Percentiles rank a stretch among this genome's conserved stretches.
Evolutionary conservation across 2,797 vertebrate genomes (phyloP).

Genomic region (Crenuchus spilurus): DNA sequence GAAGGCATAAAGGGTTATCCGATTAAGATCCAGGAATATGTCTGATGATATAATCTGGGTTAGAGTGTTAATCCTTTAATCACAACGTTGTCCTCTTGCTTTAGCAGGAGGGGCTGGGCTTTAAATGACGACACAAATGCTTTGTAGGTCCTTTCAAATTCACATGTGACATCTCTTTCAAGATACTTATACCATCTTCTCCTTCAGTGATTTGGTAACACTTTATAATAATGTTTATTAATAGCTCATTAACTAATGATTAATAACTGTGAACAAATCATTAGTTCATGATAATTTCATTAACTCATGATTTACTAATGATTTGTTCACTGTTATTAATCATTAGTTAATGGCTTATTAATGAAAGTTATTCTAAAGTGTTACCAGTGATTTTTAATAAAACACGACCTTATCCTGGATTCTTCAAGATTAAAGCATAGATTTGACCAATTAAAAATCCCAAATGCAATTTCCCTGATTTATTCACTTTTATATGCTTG

Average conservation of each 20-base stretch:
- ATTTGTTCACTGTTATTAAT: too few species aligned
- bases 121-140: not conserved
- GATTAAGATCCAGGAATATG: conserved; percentile 73
- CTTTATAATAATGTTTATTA: too few species aligned
- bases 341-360: too few species aligned
- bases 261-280: too few species aligned
- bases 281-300: too few species aligned
- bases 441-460: not conserved
- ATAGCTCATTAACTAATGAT: too few species aligned
- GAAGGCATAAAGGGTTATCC: conserved; percentile 54
- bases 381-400: not conserved
- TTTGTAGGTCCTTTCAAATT: not conserved
- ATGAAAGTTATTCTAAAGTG: too few species aligned
- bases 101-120: conserved; percentile 24
- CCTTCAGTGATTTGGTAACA: too few species aligned
- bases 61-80: conserved; percentile 67
- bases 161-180: not conserved
- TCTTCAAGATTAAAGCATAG: too few species aligned
- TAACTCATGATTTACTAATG: too few species aligned
- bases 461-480: too few species aligned
- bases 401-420: not conserved
- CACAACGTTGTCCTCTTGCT: conserved; percentile 44
- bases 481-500: too few species aligned
- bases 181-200: not conserved
- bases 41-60: conserved; percentile 71